Base-by-base conservation (phyloP, 1,140 invertebrate genomes). In the Chironomus tepperi region DNA sequence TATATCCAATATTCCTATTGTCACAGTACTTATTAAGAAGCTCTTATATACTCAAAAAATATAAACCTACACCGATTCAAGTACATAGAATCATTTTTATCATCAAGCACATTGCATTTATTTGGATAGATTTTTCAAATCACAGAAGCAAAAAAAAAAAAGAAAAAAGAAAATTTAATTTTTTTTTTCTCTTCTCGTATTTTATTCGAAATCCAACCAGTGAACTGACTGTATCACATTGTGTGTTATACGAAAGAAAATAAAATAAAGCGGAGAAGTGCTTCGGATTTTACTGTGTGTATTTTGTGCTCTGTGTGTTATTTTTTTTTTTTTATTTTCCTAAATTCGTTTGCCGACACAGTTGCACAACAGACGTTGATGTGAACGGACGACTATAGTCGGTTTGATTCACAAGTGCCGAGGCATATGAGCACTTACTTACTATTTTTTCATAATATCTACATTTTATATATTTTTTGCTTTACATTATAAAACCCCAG, bases 291-390 rank as follows among this genome's bases (percentile, higher is more conserved):
- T 57, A n/a, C 47, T 57, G 47, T 57, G n/a, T 57, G 24, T 34
- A 34, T 34, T 34, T 34, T 34, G 24, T 34, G 24, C 24, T n/a
- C 47, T 57, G n/a, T 70, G 16, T 19, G 65, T 70, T 57, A 3
- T 57, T 57, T 57, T 57, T 57, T 57, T 57, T 57, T 57, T 57
- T 19, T 70, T 70, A 18, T 21, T 70, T 70, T 70, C 65, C 65
- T 70, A 70, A 70, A 70, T 70, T 70, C 65, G 65, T 70, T 70
- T 70, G 65, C 65, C 65, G 65, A 70, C 65, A 70, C 16, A 19
- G 65, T 70, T 19, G 65, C 64, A 67, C 65, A 70, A 70, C 65
- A 70, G 65, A 70, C 16, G 3, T 70, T 70, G 15, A 16, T 18
- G 65, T 21, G 65, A 70, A 70, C 65, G 65, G 65, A 70, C 65